Evolutionary conservation across 1,140 invertebrate species (phyloP), one percentile per base, ranked within the genome.

Genomic region (Apis cerana): DNA sequence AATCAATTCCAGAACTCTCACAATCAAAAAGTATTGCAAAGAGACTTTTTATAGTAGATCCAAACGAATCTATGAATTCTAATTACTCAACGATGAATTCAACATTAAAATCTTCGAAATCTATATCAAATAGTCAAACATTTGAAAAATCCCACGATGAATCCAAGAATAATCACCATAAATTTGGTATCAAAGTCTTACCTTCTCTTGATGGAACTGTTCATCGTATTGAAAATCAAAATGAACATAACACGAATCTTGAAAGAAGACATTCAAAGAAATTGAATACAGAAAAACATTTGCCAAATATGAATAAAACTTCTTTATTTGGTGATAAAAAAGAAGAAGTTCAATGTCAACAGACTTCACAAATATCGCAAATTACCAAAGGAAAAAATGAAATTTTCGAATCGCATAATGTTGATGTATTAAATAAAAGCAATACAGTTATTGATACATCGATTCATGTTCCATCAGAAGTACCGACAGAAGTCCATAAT

Each of bases 171-270:
- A 92, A 91, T 80, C 92, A 94, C 71, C 93, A 95, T 12, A 97
- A 97, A 91, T 97, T 97, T 80, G 97, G 96, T 4, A 96, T 97
- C 75, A 94, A 96, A 85, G 96, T 97, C 3, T 89, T 97, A 4
- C 94, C 94, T 2, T 92, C 94, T 9, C 76, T 93, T 2, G 92
- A 93, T 52, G 91, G 91, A 11, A 93, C 92, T 10, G 92, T 94
- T 2, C 92, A 94, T 52, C 90, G 93, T 11, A 92, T 94, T 27
- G 93, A 94, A 74, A 94, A 93, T 82, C 93, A 95, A 59, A 95
- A 94, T 77, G 93, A 94, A 75, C 93, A 94, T 76, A 94, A 94
- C 69, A 94, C 93, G 7, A 94, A 94, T 33, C 84, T 94, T 0
- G 94, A 94, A 78, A 91, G 94, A 83, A 88, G 91, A 27, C 91